Base-by-base conservation (phyloP, 2,113 vertebrate species). In the Spermophilus dauricus region DNA sequence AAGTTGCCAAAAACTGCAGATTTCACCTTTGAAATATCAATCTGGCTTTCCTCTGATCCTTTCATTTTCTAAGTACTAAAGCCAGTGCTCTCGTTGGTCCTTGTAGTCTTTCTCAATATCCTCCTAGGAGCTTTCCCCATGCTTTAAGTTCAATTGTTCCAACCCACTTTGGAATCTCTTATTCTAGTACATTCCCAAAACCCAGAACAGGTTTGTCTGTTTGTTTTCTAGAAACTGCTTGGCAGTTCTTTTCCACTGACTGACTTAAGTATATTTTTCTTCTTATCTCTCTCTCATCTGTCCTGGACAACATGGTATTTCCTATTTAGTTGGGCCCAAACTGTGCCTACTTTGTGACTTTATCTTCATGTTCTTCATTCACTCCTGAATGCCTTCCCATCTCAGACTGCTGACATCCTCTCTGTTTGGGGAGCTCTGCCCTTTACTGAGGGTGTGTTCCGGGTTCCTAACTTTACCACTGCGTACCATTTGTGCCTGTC, bases 31-130 rank as follows among this genome's bases (percentile, higher is more conserved):
- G 45, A 75, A 78, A 67, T 51, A 32, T 86, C 28, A 53, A 24
- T 61, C 45, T 83, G 10, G 53, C n/a, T 72, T 10, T 85, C 61
- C 26, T 9, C 11, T 70, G 58, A 51, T n/a, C 14, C 30, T 95
- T 95, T 75, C 8, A 56, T 56, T 24, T 94, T 95, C 45, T 69
- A 89, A 95, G 76, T 63, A 39, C 18, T 58, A 30, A 94, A 81
- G 56, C 28, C 17, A 58, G 26, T 1, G 34, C n/a, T 86, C 18
- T 63, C 26, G 61, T 72, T 51, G 76, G 18, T 4, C 56, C 12
- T 14, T 42, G 22, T 69, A n/a, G 4, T 70, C 45, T 70, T 90
- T 86, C 34, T 63, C 20, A 84, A 5, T 32, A n/a, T 16, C 8
- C 32, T 92, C 5, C 11, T 37, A 63, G 58, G 12, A 75, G 32